Evolutionary conservation across 2,113 vertebrate genomes (phyloP).

Genomic region (Dasyprocta punctata): DNA sequence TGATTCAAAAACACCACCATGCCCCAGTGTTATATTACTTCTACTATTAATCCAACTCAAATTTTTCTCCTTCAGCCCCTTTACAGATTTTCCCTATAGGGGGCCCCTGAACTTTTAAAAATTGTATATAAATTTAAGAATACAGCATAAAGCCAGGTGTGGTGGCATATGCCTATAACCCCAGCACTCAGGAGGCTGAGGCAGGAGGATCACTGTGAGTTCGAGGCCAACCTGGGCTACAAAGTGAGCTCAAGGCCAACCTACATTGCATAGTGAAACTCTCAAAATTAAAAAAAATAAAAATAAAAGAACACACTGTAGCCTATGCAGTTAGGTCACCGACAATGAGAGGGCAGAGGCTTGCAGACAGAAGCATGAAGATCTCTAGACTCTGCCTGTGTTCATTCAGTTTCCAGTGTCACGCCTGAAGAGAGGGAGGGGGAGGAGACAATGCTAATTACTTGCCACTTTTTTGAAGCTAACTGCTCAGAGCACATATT

Average conservation of each 20-base stretch:
- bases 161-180: too few relatives aligned
- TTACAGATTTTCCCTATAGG: background rate
- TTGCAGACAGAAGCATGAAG: background rate
- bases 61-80: background rate
- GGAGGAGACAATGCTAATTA: background rate
- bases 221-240: too few relatives aligned
- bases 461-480: background rate
- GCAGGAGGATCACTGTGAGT: too few relatives aligned
- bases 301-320: too few relatives aligned
- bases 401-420: background rate
- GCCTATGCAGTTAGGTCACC: background rate
- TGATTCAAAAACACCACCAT: background rate
- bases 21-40: background rate
- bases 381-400: background rate
- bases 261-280: too few relatives aligned
- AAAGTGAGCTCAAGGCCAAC: too few relatives aligned
- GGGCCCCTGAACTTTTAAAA: background rate
- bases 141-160: background rate
- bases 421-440: background rate
- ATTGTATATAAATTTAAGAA: background rate
- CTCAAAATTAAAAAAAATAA: too few relatives aligned
- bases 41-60: constrained; percentile 28
- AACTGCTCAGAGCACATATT: background rate
- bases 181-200: too few relatives aligned
- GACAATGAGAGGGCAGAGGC: background rate